These are phyloP conservation scores for Vireo altiloquus DNA, from an alignment of 2,113 vertebrate genomes.

Conservation along the genomic window DNA sequence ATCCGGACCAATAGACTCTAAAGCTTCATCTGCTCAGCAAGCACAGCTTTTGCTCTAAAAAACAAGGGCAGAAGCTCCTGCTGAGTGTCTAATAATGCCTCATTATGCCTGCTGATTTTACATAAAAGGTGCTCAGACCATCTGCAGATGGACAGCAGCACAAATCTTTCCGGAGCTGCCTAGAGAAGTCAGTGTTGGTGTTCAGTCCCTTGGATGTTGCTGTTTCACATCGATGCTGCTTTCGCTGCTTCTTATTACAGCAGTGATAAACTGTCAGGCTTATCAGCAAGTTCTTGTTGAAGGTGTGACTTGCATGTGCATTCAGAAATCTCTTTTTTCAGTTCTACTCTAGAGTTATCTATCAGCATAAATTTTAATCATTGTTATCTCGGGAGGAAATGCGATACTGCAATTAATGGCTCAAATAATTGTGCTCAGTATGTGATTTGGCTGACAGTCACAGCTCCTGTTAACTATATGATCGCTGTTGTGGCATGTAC, in stretches of 20 bases:
- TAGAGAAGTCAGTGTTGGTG: background rate
- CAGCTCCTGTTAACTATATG: background rate
- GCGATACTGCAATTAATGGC: constrained; percentile 57
- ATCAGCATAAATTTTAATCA: constrained; percentile 53
- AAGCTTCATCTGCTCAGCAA: background rate
- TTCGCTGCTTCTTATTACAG: background rate
- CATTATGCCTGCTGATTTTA: constrained; percentile 32
- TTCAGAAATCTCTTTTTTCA: constrained; percentile 35
- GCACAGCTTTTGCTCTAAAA: background rate
- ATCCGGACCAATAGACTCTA: background rate
- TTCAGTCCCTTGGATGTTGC: background rate
- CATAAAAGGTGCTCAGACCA: constrained; percentile 22
- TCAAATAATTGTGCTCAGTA: constrained; percentile 2
- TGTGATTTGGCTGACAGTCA: background rate
- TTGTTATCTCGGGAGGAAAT: constrained; percentile 56
- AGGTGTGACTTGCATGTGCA: constrained; percentile 4
- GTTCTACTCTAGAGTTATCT: constrained; percentile 5
- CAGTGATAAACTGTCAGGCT: background rate
- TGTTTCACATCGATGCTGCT: background rate
- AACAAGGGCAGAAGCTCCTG: background rate
- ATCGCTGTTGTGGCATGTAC: background rate
- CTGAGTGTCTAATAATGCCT: constrained; percentile 11
- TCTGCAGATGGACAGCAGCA: background rate
- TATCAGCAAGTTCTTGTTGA: background rate
- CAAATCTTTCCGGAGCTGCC: background rate